Evolutionary conservation across 2,797 vertebrate species (phyloP).

Genomic region (Phoebastria nigripes): DNA sequence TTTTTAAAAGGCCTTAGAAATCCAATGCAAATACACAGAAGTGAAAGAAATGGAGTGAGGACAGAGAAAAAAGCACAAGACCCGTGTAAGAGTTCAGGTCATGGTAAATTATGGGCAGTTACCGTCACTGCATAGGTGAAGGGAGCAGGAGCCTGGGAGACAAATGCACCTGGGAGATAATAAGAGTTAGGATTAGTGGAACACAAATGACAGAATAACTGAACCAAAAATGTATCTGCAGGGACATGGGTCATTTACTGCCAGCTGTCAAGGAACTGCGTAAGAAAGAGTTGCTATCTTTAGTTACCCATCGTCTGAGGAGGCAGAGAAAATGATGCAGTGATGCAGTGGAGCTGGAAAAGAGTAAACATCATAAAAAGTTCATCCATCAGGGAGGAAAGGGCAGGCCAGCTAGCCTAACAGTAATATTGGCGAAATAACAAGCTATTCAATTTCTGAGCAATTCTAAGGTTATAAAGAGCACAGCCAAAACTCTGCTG

Average conservation of each 20-base stretch:
- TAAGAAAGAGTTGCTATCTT: slow-evolving; percentile 24
- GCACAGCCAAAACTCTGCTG: neutral
- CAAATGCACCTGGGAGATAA: neutral
- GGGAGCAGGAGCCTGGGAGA: neutral
- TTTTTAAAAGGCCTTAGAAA: neutral
- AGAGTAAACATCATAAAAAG: neutral
- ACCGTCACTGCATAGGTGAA: neutral
- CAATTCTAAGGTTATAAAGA: neutral
- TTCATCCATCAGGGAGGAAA: neutral
- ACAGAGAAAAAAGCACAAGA: neutral
- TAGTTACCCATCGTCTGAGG: neutral
- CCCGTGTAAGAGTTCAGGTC: neutral
- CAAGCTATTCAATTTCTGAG: neutral
- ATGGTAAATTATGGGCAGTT: neutral
- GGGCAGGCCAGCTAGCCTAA: neutral
- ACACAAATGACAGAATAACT: neutral
- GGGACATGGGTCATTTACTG: neutral
- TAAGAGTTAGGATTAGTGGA: neutral
- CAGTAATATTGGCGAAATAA: neutral
- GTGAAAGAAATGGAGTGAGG: neutral
- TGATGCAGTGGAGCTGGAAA: neutral
- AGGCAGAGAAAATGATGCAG: slow-evolving; percentile 22
- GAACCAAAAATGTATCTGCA: slow-evolving; percentile 24
- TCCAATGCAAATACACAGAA: neutral
- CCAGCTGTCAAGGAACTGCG: neutral